Base-by-base conservation (phyloP, 23 tunicate genomes). In the Halocynthia aurantium region DNA sequence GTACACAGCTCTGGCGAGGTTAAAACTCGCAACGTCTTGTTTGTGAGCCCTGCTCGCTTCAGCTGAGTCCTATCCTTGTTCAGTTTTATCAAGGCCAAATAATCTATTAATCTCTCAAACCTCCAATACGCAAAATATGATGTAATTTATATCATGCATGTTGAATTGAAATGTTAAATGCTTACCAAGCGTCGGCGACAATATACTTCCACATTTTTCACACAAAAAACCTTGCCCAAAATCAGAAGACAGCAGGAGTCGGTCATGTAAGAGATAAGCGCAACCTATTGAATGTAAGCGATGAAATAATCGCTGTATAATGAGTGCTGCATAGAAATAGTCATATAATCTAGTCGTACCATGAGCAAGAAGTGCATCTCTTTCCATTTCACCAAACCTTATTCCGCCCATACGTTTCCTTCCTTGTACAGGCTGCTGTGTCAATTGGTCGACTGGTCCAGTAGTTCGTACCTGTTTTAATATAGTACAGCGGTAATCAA, bases 341-440 rank as follows among this genome's bases (percentile, higher is more conserved):
- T 31, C 44, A 31, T 31, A 31, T 31, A 31, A 31, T 31, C 44
- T 31, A 31, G 44, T 15, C 72, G 5, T 20, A 40, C 85, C 99
- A 64, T 96, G 99, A 49, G 99, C 82, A 18, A 90, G 78, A 53
- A 96, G 52, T 6, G 96, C 99, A 60, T 96, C 99, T 54, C 99
- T 81, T 62, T 96, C 99, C 99, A 96, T 96, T 69, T 96, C 99
- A 12, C 99, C 99, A 74, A 95, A 85, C 4, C 99, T 76, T 52
- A 96, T 78, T 22, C 99, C 99, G 55, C 99, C 99, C 8, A 78
- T 86, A 8, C 93, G 80, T 71, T 87, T 86, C 6, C 99, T 71
- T 8, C 99, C 99, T 70, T 89, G 79, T 6, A 96, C 81, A 7
- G 99, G 99, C 57, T 96, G 99, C 67, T 84, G 96, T 7, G 99